Evolutionary conservation across 1,140 invertebrate species (phyloP).

Genomic region (Dryas iulia): DNA sequence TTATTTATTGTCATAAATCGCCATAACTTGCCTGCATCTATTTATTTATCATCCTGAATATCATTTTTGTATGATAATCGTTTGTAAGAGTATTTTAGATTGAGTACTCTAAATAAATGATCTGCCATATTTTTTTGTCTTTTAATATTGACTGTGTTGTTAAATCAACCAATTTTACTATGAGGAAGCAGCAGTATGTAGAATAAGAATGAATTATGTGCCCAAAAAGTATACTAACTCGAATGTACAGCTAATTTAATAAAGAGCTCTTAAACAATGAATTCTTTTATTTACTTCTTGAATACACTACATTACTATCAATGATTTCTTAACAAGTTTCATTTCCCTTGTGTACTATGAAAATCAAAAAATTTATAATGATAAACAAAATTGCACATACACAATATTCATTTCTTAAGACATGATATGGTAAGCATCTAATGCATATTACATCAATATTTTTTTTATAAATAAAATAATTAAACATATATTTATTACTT

Average conservation of each 20-base stretch:
- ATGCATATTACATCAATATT: too few relatives aligned
- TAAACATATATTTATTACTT: too few relatives aligned
- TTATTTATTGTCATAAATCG: constrained; percentile 72
- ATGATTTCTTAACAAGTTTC: too few relatives aligned
- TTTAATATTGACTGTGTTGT: constrained; percentile 77
- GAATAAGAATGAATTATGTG: constrained; percentile 79
- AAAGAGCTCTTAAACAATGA: constrained; percentile 75
- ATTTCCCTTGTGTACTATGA: neutral
- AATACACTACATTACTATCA: neutral
- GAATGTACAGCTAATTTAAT: constrained; percentile 81
- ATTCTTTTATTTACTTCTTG: constrained; percentile 49
- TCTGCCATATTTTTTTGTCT: constrained; percentile 79
- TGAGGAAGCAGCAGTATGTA: constrained; percentile 65
- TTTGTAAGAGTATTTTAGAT: constrained; percentile 74
- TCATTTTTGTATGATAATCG: constrained; percentile 72
- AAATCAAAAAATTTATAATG: neutral
- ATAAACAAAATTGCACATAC: neutral
- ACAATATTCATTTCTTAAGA: neutral
- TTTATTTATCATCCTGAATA: constrained; percentile 64
- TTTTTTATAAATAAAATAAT: too few relatives aligned
- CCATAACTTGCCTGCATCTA: constrained; percentile 78
- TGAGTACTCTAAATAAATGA: constrained; percentile 78
- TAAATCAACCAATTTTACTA: constrained; percentile 70
- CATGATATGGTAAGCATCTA: neutral
- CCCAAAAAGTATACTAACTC: constrained; percentile 81